Percentiles rank a stretch among this genome's conserved stretches.
Evolutionary conservation across 2,888 invertebrate species (phyloP).

Genomic region (Torymus auratus): DNA sequence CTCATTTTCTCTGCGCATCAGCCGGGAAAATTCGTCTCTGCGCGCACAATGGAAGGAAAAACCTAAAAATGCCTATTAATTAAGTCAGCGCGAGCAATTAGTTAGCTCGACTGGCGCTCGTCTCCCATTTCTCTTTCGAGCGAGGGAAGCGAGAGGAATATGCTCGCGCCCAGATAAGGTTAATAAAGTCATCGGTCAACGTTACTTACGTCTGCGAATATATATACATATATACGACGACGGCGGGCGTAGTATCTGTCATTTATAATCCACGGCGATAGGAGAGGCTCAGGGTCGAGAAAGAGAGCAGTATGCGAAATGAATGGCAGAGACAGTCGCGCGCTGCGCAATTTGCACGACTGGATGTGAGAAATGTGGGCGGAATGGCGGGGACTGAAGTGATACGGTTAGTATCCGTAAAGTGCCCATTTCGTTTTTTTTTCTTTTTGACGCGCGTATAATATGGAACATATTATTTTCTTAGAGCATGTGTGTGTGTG

Average conservation of each 20-base stretch:
- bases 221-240: no score
- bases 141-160: slow-evolving; percentile 8
- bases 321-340: slow-evolving; percentile 23
- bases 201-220: slow-evolving; percentile 59
- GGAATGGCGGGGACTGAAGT: no score
- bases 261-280: slow-evolving; percentile 59
- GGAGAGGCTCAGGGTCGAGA: slow-evolving; percentile 11
- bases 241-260: slow-evolving; percentile 43
- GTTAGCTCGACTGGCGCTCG: neutral
- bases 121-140: slow-evolving; percentile 23
- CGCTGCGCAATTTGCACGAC: slow-evolving; percentile 32
- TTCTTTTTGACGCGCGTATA: no score
- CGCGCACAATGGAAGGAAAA: neutral
- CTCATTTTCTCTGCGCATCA: no score
- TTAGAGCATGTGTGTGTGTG: no score
- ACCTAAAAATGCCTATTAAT: slow-evolving; percentile 28
- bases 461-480: no score
- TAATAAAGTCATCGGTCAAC: slow-evolving; percentile 72
- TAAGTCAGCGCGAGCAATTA: slow-evolving; percentile 20
- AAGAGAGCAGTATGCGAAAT: slow-evolving; percentile 11
- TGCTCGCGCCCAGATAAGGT: slow-evolving; percentile 61
- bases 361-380: slow-evolving; percentile 25
- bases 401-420: no score
- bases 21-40: no score
- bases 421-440: no score